These are phyloP conservation scores for Agonopterix alstromeriana DNA, from an alignment of 2,888 invertebrate genomes.

Conservation along the genomic window DNA sequence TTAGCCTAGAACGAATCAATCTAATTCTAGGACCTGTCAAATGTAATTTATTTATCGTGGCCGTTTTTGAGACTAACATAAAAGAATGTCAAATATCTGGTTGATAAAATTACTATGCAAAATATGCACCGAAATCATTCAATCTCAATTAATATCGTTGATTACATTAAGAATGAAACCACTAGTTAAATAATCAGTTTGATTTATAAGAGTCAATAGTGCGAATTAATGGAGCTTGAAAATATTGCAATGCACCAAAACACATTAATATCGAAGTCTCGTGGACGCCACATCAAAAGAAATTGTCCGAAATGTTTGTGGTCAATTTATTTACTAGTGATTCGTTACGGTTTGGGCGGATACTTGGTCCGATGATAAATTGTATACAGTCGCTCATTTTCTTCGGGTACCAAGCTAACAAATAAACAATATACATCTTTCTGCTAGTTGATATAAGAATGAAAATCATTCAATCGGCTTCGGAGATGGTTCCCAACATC, in stretches of 20 bases:
- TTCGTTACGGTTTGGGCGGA: slow-evolving; percentile 72
- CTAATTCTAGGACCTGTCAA: slow-evolving; percentile 60
- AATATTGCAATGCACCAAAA: slow-evolving; percentile 30
- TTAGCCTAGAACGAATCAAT: slow-evolving; percentile 62
- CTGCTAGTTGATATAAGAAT: slow-evolving; percentile 16
- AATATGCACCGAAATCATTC: too few relatives aligned
- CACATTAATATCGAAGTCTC: slow-evolving; percentile 44
- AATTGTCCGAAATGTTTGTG: slow-evolving; percentile 62
- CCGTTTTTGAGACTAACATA: too few relatives aligned
- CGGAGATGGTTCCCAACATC: slow-evolving; percentile 12
- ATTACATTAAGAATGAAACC: too few relatives aligned
- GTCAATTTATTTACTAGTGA: slow-evolving; percentile 73
- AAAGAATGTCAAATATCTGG: not conserved
- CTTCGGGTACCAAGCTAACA: slow-evolving; percentile 22
- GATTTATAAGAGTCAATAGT: not conserved
- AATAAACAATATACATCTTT: slow-evolving; percentile 27
- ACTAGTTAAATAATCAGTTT: not conserved
- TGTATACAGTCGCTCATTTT: slow-evolving; percentile 58
- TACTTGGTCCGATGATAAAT: slow-evolving; percentile 72
- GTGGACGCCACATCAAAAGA: slow-evolving; percentile 49
- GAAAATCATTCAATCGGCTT: slow-evolving; percentile 13
- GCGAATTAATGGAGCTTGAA: slow-evolving; percentile 26
- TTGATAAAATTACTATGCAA: not conserved
- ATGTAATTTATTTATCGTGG: slow-evolving; percentile 40
- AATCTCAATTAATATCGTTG: too few relatives aligned